Evolutionary conservation across 2,888 invertebrate genomes (phyloP), one percentile per base, ranked within the genome.

Genomic region (Conops quadrifasciatus): DNA sequence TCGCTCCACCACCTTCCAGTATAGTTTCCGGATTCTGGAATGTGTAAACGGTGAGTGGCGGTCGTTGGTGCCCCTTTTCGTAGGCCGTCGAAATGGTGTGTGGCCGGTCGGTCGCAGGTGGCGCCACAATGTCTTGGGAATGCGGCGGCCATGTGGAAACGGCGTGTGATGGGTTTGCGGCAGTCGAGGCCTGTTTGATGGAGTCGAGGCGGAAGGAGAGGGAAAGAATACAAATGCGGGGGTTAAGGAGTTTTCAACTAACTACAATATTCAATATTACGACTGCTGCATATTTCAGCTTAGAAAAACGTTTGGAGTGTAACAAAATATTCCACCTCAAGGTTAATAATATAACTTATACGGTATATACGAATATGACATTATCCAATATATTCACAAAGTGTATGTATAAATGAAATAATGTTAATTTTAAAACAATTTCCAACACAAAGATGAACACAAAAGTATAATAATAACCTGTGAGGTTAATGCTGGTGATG

Each of bases 81-180:
- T 96, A 96, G 11, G 92, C 95, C 75, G 95, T 92, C 5, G 96
- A 96, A 81, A 97, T 97, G 60, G 97, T 97, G 83, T 97, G 97
- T 1, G 96, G 96, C 74, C 96, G 88, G 76, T 94, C 94, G 71
- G 90, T 91, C 86, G 94, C 91, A 66, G 83, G 82, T 74, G 82
- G 75, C 63, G 78, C 74, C 63, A 82, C 84, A 73, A 78, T 82
- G 76, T 86, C 87, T 80, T 86, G 86, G 78, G 85, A 84, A 83
- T 86, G 87, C 81, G 86, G 85, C 76, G 86, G 86, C 86, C 86
- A 86, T 71, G 86, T 86, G 67, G 87, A 85, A 9, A 86, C 84
- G 69, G 85, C 86, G 67, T 85, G 86, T 30, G 85, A 83, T 77
- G 85, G 87, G 77, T 82, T 85, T 72, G 85, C 85, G 62, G 83